Conservation (phyloP, 2,113 vertebrate species). For the Siniperca chuatsi region DNA sequence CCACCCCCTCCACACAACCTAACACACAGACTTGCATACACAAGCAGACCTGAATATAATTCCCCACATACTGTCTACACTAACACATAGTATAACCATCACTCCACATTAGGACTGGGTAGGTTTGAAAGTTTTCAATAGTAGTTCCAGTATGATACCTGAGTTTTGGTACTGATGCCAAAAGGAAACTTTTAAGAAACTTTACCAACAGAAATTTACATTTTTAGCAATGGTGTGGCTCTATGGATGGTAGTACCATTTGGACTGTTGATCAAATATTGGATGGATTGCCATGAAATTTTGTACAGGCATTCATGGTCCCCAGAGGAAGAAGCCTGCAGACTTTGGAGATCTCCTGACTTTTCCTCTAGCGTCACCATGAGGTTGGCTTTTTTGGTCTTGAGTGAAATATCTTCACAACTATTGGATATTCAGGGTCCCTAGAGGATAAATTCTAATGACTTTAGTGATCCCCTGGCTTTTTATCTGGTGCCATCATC, state of each 20-base stretch:
- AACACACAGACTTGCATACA: constrained; percentile 12
- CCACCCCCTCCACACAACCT: constrained; percentile 58
- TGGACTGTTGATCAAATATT: background rate
- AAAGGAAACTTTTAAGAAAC: background rate
- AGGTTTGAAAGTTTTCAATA: background rate
- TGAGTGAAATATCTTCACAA: background rate
- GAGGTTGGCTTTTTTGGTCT: background rate
- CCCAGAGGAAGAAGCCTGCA: background rate
- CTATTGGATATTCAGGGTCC: background rate
- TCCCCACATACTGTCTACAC: background rate
- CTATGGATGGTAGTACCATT: background rate
- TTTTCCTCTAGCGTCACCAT: background rate
- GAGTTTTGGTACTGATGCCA: background rate
- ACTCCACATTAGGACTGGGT: background rate
- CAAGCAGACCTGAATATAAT: constrained; percentile 16
- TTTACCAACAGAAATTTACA: background rate
- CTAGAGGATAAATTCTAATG: background rate
- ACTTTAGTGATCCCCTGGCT: background rate
- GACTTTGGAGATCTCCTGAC: background rate
- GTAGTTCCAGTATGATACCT: background rate
- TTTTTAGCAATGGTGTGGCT: background rate
- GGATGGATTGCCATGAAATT: background rate
- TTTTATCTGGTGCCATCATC: background rate
- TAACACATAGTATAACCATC: background rate
- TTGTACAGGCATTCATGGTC: background rate